These are phyloP conservation scores for mouse (Mus musculus) DNA, from an alignment of 2,113 vertebrate species.

Conservation along the genomic window DNA sequence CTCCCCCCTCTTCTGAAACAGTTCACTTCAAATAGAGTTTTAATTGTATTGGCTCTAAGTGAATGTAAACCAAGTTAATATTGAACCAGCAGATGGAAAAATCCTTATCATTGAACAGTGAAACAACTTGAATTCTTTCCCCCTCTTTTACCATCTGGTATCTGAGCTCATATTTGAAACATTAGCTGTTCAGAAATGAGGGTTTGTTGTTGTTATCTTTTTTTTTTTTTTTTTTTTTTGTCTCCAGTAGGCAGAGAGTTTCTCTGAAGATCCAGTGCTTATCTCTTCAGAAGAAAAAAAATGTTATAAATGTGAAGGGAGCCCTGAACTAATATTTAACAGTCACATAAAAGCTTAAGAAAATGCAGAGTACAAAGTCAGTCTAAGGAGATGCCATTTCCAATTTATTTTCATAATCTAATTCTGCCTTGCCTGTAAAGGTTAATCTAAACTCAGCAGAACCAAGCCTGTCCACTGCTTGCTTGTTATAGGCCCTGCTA, in stretches of 20 bases:
- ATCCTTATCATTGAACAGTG: conserved; percentile 84
- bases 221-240: background rate
- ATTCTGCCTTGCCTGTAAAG: conserved; percentile 75
- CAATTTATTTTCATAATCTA: conserved; percentile 76
- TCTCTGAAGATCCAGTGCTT: conserved; percentile 72
- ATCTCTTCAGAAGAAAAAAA: conserved; percentile 68
- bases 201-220: background rate
- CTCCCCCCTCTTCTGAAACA: conserved; percentile 45
- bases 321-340: conserved; percentile 76
- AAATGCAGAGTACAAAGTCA: conserved; percentile 66
- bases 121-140: conserved; percentile 70
- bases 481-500: conserved; percentile 35
- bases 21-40: conserved; percentile 78
- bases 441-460: conserved; percentile 76
- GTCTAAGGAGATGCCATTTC: conserved; percentile 70
- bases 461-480: conserved; percentile 51
- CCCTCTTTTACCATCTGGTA: conserved; percentile 80
- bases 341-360: conserved; percentile 74
- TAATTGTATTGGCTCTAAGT: conserved; percentile 82
- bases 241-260: conserved; percentile 48
- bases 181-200: conserved; percentile 74
- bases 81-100: conserved; percentile 86
- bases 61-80: conserved; percentile 87
- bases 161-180: conserved; percentile 78
- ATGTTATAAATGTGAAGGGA: conserved; percentile 75